Base-by-base conservation (phyloP, 2,888 invertebrate genomes). In the Tetheella fluctuosa region DNA sequence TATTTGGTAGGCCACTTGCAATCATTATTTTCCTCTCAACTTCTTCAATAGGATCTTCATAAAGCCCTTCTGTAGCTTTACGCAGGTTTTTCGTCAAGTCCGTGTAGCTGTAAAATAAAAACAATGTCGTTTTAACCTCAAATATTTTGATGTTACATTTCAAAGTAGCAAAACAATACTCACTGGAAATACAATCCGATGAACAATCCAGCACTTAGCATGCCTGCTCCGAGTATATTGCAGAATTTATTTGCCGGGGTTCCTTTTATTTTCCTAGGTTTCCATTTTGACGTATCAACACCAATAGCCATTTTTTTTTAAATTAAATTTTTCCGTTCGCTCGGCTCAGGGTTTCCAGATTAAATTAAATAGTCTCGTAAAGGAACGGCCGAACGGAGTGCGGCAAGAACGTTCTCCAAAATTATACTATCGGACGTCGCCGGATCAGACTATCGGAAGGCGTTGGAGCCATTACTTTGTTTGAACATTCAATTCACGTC, bases 261-360 rank as follows among this genome's bases (percentile, higher is more conserved):
- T 71, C 96, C 96, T 83, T 90, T 93, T 63, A 95, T 85, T 88
- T 94, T 93, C 84, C 96, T 93, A 66, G 96, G 95, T 91, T 96
- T 96, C 82, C 95, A 92, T 80, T 91, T 93, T 68, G 88, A 93
- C 58, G 89, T 88, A 88, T 95, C 94, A 59, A 94, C 83, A 59
- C 93, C 93, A 66, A 92, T 90, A 63, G 93, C 94, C 94, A 94
- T 94, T 75, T 88, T 84, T 70, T 30, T 57, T 62, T 54, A 52
- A 17, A 52, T 23, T 3, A 6, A 52, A 52, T n/a, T n/a, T n/a
- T n/a, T n/a, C n/a, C n/a, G n/a, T n/a, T n/a, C n/a, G 2, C 34
- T 30, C 1, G 7, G 4, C 30, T 8, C 4, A 30, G 28, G 6
- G 28, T 28, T 28, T 5, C 28, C 28, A 28, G 28, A 28, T 1